Evolutionary conservation across 2,888 invertebrate genomes (phyloP), one percentile per base, ranked within the genome.

Genomic region (Pharmacophagus antenor): DNA sequence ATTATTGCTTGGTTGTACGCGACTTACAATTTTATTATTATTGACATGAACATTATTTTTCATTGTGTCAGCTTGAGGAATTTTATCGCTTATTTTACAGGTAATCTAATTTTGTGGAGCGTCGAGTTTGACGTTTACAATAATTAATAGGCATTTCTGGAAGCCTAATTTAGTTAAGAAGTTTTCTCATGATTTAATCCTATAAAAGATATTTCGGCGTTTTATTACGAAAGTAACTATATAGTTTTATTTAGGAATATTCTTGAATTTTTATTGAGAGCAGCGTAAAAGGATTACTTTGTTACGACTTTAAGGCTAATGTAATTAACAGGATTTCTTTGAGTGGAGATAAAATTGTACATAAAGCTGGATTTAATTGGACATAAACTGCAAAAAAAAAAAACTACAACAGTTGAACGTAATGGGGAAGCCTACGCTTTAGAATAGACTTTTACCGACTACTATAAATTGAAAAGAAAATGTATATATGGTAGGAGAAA

Each of bases 31-130:
- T 57, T 57, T 57, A 49, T 50, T 21, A 17, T 21, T 27, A 57
- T 57, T 2, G 27, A 15, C 3, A 21, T 50, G 27, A 25, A 57
- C 49, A 25, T 57, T 50, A 57, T 22, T 50, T 57, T 42, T n/a
- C 42, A 57, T 57, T 44, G 56, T 21, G 50, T 50, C 44, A 7
- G 49, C 27, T 57, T 44, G 8, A n/a, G 20, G 21, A 22, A 50
- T 27, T 57, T 57, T 57, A 44, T 57, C 17, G n/a, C 25, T 42
- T 17, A 42, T 44, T 57, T 49, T 41, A 57, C 17, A 23, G 50
- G 27, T 57, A 27, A 57, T 57, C 44, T 57, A 50, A 55, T 55
- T 55, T 55, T 37, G 55, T 55, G 10, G 27, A 20, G 20, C 55
- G 47, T 10, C 47, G 47, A 55, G 47, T 17, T 12, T 47, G 47